phyloP scores from a whole-genome alignment of 2,797 vertebrate species.

The Petrocephalus schoutedeni region DNA sequence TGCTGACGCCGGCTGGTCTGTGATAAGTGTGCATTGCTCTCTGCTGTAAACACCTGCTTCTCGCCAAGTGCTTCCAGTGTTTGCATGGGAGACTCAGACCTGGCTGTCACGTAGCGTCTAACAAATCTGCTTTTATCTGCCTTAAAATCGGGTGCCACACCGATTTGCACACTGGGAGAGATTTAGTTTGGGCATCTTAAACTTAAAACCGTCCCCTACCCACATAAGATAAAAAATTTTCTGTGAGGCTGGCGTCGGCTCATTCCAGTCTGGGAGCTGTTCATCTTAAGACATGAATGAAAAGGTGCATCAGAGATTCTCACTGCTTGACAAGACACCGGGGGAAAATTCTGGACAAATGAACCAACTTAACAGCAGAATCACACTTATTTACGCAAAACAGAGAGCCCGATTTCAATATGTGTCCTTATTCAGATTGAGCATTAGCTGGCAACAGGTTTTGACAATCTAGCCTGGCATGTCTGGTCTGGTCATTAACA shows the following conservation, averaged over 20 bases:
- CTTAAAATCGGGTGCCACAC: not conserved
- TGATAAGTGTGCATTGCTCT: not conserved
- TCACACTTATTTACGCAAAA: not conserved
- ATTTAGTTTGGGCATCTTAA: not conserved
- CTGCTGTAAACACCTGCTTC: not conserved
- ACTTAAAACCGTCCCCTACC: not conserved
- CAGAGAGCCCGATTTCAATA: not conserved
- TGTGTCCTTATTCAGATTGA: not conserved
- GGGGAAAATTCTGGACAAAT: not conserved
- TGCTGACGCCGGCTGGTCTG: not conserved
- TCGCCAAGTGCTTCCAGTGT: not conserved
- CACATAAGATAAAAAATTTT: not conserved
- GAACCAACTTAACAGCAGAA: not conserved
- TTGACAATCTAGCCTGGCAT: not conserved
- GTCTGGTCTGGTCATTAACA: too few species aligned
- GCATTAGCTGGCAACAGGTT: not conserved
- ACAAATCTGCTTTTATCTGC: not conserved
- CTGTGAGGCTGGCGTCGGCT: not conserved
- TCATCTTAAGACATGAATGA: not conserved
- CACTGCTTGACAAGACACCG: not conserved
- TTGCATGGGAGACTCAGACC: not conserved
- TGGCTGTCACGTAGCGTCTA: not conserved
- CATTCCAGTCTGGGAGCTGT: not conserved
- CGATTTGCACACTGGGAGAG: not conserved
- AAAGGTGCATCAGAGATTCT: not conserved